Evolutionary conservation across 2,113 vertebrate species (phyloP), one percentile per base, ranked within the genome.

Genomic region (Zingel zingel): DNA sequence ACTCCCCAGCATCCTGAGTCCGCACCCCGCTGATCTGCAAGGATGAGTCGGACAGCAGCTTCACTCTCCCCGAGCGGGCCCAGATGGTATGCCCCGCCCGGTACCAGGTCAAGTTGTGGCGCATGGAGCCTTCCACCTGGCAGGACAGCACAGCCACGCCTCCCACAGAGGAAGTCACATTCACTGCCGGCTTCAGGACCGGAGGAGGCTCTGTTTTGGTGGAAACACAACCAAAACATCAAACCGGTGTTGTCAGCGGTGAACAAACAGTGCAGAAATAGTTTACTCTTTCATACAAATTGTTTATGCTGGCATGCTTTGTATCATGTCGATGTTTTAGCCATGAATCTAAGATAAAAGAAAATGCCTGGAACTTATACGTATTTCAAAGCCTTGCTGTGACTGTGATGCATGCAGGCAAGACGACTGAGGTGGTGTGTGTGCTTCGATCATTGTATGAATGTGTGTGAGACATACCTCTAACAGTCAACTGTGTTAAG

Each of bases 21-120:
- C 12, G 63, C 53, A 96, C 86, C 0, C 0, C 48, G 3, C 78
- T 87, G 90, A 99, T 94, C 90, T 96, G 95, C 93, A 99, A 91
- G 0, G 95, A 97, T 1, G 21, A 79, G 77, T 98, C 90, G 1
- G 87, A 67, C 80, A 97, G 91, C 77, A 96, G 84, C 77, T 79
- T 85, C 48, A 96, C 74, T 61, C 96, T 89, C 14, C 95, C 94
- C 0, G 82, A 11, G 5, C 16, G 84, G 0, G 45, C 74, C 0
- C 59, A 65, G 0, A 96, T 87, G 2, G 19, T 61, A 21, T 62
- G 93, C 76, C 96, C 96, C 0, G 92, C 93, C 68, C 95, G 94
- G 77, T 95, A 85, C 98, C 97, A 99, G 0, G 96, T 98, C 90
- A 98, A 84, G 94, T 98, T 98, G 92, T 97, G 95, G 57, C 97